Percentiles rank a stretch among this genome's conserved stretches.
Evolutionary conservation across 2,888 invertebrate species (phyloP).

Genomic region (Pimpla rufipes): DNA sequence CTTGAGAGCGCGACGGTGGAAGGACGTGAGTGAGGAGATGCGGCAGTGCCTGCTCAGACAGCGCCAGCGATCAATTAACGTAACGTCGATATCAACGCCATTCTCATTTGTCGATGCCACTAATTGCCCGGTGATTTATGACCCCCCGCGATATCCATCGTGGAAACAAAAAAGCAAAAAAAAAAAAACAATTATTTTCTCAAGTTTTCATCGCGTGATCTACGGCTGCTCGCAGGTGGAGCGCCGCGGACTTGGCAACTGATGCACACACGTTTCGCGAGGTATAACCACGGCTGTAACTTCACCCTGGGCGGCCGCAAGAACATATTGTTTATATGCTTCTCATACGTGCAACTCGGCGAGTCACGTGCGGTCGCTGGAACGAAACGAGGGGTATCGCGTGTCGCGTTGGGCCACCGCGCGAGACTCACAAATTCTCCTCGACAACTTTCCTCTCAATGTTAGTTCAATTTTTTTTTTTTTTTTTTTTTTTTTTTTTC

Average conservation of each 20-base stretch:
- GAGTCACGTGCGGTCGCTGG: slow-evolving; percentile 17
- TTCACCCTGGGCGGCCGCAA: slow-evolving; percentile 5
- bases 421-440: slow-evolving; percentile 25
- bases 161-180: background rate
- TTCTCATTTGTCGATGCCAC: slow-evolving; percentile 9
- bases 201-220: slow-evolving; percentile 25
- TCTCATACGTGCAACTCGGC: slow-evolving; percentile 32
- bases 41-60: background rate
- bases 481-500: background rate
- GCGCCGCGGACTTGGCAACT: slow-evolving; percentile 19
- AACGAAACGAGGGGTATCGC: slow-evolving; percentile 16
- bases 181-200: slow-evolving; percentile 6
- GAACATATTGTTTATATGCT: slow-evolving; percentile 45
- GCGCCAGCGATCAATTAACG: slow-evolving; percentile 7
- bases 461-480: slow-evolving; percentile 1
- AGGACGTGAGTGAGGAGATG: background rate
- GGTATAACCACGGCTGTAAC: background rate
- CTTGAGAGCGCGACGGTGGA: background rate
- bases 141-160: background rate
- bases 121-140: slow-evolving; percentile 19
- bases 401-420: slow-evolving; percentile 20
- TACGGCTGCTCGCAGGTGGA: slow-evolving; percentile 3
- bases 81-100: slow-evolving; percentile 21
- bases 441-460: slow-evolving; percentile 15
- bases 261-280: slow-evolving; percentile 9